Base-by-base conservation (phyloP, 1,140 invertebrate species). In the Formica selysi region DNA sequence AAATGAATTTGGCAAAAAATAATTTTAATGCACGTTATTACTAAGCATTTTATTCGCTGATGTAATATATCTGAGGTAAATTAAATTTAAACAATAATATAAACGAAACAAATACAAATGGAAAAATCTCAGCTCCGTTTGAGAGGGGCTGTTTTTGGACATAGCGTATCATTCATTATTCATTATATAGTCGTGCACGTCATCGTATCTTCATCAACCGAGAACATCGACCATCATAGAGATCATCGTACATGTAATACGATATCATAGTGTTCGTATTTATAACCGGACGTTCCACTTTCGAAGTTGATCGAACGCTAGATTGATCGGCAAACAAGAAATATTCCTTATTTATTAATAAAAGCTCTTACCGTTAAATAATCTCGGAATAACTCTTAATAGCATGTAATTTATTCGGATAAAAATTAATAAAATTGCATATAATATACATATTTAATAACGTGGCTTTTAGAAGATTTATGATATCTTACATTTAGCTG, bases 201-300 rank as follows among this genome's bases (percentile, higher is more conserved):
- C 70, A 38, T 76, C 83, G 59, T 74, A 70, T 26, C 48, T 64
- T 86, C 68, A 62, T 81, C 76, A 71, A 71, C 13, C 62, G 29
- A 88, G 41, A 86, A n/a, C 83, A 88, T 65, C 26, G 44, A 71
- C 54, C 71, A 79, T 83, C 78, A 59, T 62, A 70, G 26, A 41
- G 19, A 36, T 79, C 73, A 79, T 74, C 65, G 11, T 86, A 78
- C 76, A 81, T 54, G 13, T 86, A 84, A 88, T 65, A 61, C 76
- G 71, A 88, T 88, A 88, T 84, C 57, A 73, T 84, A 57, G 80
- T 41, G 61, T 73, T 89, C 76, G 48, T 84, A 83, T 44, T 86
- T 84, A 41, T 86, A 87, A 83, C 36, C 32, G 54, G 29, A 86
- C 73, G 70, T 86, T 91, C 83, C 67, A 67, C 65, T 74, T 65